Conservation (phyloP, 2,797 vertebrate species). For the Pelochelys cantorii region DNA sequence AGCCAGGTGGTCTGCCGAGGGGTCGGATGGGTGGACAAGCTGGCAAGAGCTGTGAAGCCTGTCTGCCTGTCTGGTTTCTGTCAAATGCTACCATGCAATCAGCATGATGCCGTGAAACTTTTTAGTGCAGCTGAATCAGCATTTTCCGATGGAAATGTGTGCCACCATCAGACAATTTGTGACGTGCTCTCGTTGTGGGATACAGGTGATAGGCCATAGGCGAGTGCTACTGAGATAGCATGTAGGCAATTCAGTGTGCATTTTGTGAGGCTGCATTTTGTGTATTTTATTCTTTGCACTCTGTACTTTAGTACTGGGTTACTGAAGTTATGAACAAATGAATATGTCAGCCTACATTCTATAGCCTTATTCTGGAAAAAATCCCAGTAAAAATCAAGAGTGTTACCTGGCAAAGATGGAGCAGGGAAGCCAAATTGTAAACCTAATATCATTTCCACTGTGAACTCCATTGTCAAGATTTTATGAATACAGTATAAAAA, state of each 20-base stretch:
- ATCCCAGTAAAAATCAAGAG: conserved; percentile 49
- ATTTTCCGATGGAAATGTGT: not conserved
- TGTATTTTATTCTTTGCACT: not conserved
- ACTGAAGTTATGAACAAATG: conserved; percentile 4
- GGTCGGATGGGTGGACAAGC: not conserved
- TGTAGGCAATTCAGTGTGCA: not conserved
- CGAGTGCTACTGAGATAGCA: not conserved
- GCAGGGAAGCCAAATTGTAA: conserved; percentile 64
- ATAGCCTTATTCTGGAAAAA: conserved; percentile 57
- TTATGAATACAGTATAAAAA: conserved; percentile 61
- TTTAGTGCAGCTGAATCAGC: not conserved
- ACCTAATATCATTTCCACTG: conserved; percentile 75
- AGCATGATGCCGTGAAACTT: not conserved
- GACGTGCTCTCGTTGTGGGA: not conserved
- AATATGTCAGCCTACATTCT: conserved; percentile 54
- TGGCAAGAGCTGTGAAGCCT: not conserved
- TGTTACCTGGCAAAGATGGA: conserved; percentile 56
- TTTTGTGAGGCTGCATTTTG: not conserved
- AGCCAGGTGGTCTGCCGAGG: not conserved
- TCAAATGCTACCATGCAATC: not conserved
- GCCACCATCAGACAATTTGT: not conserved
- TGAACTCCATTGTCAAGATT: conserved; percentile 78
- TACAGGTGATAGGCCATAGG: not conserved
- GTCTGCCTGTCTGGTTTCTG: not conserved
- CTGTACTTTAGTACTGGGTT: conserved; percentile 19